Evolutionary conservation across 92 coral and sea anemone genomes (phyloP), one percentile per base, ranked within the genome.

Genomic region (Palythoa grandiflora): DNA sequence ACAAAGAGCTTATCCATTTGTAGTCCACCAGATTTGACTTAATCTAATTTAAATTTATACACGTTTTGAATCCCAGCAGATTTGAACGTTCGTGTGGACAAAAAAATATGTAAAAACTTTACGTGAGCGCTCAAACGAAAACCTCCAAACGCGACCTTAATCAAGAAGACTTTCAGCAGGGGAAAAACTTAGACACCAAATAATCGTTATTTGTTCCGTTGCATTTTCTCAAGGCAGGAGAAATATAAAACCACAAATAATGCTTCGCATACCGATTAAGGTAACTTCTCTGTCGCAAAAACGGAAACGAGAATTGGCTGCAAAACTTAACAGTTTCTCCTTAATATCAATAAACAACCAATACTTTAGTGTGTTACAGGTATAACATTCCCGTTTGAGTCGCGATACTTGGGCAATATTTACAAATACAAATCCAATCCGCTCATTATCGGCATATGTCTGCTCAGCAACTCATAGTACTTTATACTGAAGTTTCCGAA

Each of bases 401-500:
- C 57, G 75, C 57, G 66, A 40, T 66, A 70, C 86, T 81, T 44
- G 16, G 66, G 75, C 59, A 81, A 81, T 81, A 81, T 81, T 81
- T 81, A 81, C 86, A 81, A 44, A 66, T 81, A 81, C 63, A 81
- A 81, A 81, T 47, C 51, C 63, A 81, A 81, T 81, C 75, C 61
- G 86, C 86, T 81, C 75, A 81, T 66, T 80, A 80, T 65, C 38
- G 55, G 20, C 14, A 63, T 57, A 63, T 78, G 93, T 90, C 28
- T 28, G 28, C 28, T 28, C 88, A 87, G 63, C 88, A 51, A 78
- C 14, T 85, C 71, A 55, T 10, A 8, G 28, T 28, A 28, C 20
- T 48, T 95, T 87, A 96, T 21, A 96, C 99, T 20, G 99, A 97
- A 38, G 99, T 97, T 83, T 97, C 99, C 21, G 99, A 97, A 85